Evolutionary conservation across 64 coral and sea anemone species (phyloP), one percentile per base, ranked within the genome.

Genomic region (Trachythela sp.): DNA sequence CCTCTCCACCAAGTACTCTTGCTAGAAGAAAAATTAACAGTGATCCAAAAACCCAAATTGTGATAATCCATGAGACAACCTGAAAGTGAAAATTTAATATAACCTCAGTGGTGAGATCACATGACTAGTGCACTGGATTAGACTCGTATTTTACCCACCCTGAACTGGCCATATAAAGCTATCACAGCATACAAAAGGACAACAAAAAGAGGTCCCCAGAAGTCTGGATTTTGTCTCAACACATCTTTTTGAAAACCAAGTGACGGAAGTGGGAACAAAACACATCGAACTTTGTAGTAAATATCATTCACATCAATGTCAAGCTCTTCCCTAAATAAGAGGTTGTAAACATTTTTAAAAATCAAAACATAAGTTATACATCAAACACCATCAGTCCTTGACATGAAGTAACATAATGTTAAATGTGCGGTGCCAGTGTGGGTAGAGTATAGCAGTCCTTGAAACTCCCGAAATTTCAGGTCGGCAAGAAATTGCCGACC

Each of bases 51-150:
- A 99, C 51, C 96, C 96, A 99, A 18, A 99, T 99, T 22, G 96
- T 99, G 85, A 99, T 99, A 22, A 99, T 99, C 96, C 96, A 99
- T 3, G 96, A 99, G 33, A 99, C 96, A 86, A 99, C 96, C 96
- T 99, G 52, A 18, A 13, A 48, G 48, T 31, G 83, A 11, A 87
- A 36, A 38, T n/a, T n/a, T n/a, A n/a, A n/a, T n/a, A n/a, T n/a
- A n/a, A n/a, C n/a, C n/a, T n/a, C n/a, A n/a, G n/a, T n/a, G n/a
- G n/a, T n/a, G n/a, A n/a, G n/a, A n/a, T n/a, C n/a, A n/a, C n/a
- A n/a, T n/a, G n/a, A n/a, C n/a, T n/a, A n/a, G n/a, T n/a, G n/a
- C n/a, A n/a, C n/a, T n/a, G n/a, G n/a, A n/a, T n/a, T n/a, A n/a
- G n/a, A n/a, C n/a, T n/a, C n/a, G n/a, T n/a, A n/a, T n/a, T n/a